phyloP scores from a whole-genome alignment of 2,888 invertebrate species.

The Biston stratarius region DNA sequence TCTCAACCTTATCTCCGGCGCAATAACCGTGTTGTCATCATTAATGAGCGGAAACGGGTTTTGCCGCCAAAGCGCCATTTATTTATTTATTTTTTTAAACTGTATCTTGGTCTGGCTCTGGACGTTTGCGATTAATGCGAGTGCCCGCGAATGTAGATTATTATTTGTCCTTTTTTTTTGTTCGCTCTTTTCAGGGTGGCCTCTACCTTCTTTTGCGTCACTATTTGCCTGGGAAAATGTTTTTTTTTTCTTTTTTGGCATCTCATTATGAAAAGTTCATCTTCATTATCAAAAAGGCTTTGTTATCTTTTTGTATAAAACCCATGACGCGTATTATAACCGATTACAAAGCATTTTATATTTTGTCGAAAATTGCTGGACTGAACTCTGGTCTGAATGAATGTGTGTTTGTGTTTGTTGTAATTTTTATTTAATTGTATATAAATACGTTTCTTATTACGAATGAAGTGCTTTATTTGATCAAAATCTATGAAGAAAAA shows the following conservation, averaged over 20 bases:
- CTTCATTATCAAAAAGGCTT: too few species aligned
- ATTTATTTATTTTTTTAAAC: constrained; percentile 74
- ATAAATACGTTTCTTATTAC: too few species aligned
- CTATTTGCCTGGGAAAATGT: constrained; percentile 11
- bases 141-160: constrained; percentile 56
- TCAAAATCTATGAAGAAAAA: too few species aligned
- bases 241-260: too few species aligned
- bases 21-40: constrained; percentile 56
- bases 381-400: neutral
- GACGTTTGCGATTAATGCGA: constrained; percentile 72
- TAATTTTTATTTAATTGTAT: neutral
- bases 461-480: too few species aligned
- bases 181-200: constrained; percentile 62
- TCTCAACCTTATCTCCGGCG: constrained; percentile 63
- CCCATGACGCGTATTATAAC: too few species aligned
- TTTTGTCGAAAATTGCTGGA: constrained; percentile 4
- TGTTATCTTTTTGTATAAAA: too few species aligned
- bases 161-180: constrained; percentile 51
- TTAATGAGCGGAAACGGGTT: constrained; percentile 59
- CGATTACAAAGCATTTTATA: neutral
- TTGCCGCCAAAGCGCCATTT: constrained; percentile 74
- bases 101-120: constrained; percentile 72
- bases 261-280: too few species aligned
- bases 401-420: too few species aligned
- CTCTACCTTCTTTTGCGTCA: constrained; percentile 39